Conservation (phyloP, 2,113 vertebrate genomes). For the Sylvilagus bachmani region DNA sequence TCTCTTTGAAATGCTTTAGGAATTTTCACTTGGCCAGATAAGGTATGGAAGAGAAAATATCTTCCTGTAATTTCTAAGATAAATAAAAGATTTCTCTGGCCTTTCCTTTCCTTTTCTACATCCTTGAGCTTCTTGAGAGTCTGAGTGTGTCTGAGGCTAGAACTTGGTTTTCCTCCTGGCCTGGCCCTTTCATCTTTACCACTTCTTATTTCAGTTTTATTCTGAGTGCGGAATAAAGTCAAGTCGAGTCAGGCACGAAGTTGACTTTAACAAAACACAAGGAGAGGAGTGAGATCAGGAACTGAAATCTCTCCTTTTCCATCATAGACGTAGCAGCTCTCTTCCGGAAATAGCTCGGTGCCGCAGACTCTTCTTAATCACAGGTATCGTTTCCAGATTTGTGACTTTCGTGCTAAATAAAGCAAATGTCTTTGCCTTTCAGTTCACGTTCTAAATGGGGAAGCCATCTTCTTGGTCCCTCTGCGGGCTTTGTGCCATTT, state of each 20-base stretch:
- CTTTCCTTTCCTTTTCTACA: background rate
- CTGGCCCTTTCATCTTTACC: constrained; percentile 5
- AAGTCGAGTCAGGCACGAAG: background rate
- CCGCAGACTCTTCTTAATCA: background rate
- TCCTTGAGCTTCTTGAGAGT: background rate
- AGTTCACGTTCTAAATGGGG: constrained; percentile 33
- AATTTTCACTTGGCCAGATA: background rate
- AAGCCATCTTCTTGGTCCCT: background rate
- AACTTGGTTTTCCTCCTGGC: background rate
- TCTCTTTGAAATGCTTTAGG: background rate
- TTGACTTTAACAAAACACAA: background rate
- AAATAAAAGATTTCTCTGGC: background rate
- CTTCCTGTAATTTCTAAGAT: background rate
- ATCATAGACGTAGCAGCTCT: background rate
- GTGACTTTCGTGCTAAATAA: constrained; percentile 35
- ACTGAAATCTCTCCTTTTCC: background rate
- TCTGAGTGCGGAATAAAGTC: background rate
- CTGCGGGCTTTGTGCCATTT: background rate
- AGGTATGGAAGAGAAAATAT: background rate
- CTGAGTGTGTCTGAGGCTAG: background rate
- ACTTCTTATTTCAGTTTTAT: background rate
- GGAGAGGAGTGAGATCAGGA: background rate
- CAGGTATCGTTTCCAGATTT: background rate
- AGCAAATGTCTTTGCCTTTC: constrained; percentile 36
- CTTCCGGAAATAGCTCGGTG: background rate